These are phyloP conservation scores for Rhinopomastus cyanomelas DNA, from an alignment of 2,113 vertebrate genomes.

Conservation along the genomic window DNA sequence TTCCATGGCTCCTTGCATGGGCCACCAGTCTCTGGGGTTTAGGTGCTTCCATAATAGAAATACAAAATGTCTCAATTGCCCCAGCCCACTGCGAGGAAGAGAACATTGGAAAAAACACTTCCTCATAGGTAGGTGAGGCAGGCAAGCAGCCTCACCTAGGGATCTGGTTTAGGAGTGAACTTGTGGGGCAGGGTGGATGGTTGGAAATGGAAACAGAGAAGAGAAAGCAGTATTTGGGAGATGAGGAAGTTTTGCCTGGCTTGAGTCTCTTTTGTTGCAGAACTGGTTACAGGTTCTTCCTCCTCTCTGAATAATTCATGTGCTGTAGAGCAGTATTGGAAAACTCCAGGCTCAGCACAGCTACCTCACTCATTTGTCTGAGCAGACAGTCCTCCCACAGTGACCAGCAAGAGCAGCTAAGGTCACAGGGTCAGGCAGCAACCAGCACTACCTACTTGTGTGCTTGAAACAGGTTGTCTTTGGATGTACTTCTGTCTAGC, in stretches of 20 bases:
- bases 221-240: background rate
- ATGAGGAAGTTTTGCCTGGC: background rate
- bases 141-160: background rate
- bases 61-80: background rate
- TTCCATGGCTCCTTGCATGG: background rate
- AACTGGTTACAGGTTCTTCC: background rate
- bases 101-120: background rate
- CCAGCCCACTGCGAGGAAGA: background rate
- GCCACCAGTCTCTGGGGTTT: background rate
- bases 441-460: fast-evolving
- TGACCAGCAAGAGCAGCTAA: fast-evolving
- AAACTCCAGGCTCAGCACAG: background rate
- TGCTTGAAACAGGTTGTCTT: background rate
- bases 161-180: too few relatives aligned
- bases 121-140: background rate
- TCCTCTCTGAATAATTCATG: background rate
- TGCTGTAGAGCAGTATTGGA: background rate
- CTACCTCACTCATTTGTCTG: background rate
- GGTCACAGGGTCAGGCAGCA: background rate
- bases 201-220: too few relatives aligned
- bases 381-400: background rate
- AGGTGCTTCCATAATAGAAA: background rate
- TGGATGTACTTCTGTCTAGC: background rate
- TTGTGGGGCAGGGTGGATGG: too few relatives aligned
- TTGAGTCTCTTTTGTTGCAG: background rate